Base-by-base conservation (phyloP, 2,888 invertebrate species). In the Tricholauxania praeusta region DNA sequence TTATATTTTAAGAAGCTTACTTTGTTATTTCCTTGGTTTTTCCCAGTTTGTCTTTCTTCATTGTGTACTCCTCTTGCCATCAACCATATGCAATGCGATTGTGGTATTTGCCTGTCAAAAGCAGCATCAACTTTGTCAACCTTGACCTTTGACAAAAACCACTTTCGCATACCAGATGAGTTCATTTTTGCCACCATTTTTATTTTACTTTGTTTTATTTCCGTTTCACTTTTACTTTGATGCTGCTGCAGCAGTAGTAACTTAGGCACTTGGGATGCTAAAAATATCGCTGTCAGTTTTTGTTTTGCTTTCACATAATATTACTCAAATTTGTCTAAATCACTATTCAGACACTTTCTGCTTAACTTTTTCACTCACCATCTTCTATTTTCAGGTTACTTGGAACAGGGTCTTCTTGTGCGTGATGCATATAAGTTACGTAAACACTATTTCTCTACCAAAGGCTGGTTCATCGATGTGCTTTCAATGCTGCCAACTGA, bases 361-460 rank as follows among this genome's bases (percentile, higher is more conserved):
- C 19, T 15, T 10, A 32, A 12, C 14, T 19, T 47, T 32, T 32
- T 3, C 32, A 32, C 2, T 8, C 2, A 4, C 39, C 51, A 60
- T n/a, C 49, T 47, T 57, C 28, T 52, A 39, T 19, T 71, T 75
- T 22, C 89, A 97, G 97, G 96, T 73, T 97, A 95, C 86, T 89
- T 97, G 83, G 97, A 97, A 84, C 96, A 97, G 89, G 97, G 97
- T 15, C 90, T 97, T n/a, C 89, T 97, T 87, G 96, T 97, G 28
- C 92, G 92, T 60, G 94, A 97, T 82, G 90, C 94, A 1, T 89
- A 88, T 69, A 93, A 94, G 87, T 90, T 97, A 68, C 90, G 95
- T 28, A 88, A 89, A 62, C 91, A 95, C 85, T 97, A 97, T 87
- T 88, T 94, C 75, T 90, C 90, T 79, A 91, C 93, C 17, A 90